Base-by-base conservation (phyloP, 2,797 vertebrate species). In the Propithecus perrieri region DNA sequence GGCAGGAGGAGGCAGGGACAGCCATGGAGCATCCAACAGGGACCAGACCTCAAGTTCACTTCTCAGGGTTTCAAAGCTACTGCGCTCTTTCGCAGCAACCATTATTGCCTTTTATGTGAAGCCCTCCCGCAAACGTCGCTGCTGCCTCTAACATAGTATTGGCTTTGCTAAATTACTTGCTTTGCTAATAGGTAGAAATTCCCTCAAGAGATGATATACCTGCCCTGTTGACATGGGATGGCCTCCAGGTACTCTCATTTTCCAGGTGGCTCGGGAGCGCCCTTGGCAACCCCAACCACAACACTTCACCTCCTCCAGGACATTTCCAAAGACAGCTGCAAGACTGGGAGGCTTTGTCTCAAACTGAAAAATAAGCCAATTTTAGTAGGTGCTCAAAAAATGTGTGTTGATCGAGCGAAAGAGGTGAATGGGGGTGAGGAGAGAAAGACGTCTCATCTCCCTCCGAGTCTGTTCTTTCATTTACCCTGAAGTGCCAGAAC, bases 161-260 rank as follows among this genome's bases (percentile, higher is more conserved):
- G 38, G 67, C 63, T 83, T 83, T 35, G 53, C 85, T 80, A 41
- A 81, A 13, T 63, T 6, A 53, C 72, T 6, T 18, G 9, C 67
- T 75, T 35, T 41, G 75, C 63, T 15, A 15, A 30, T 63, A 13
- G 43, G 65, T 4, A 13, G 87, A 85, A 30, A 63, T 57, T 46
- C 35, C 69, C 87, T 80, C 12, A 4, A 9, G 71, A 43, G 67
- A 53, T 22, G 8, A 10, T 28, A n/a, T 48, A 67, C 61, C 65
- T 22, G 71, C 57, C 38, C 57, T 18, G 3, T 72, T 12, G 65
- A 88, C 76, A 38, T 0, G 0, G 0, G 61, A 4, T 18, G 63
- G 38, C 48, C 90, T 57, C 72, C 33, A 2, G 55, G 63, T 67
- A 30, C 33, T 61, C 50, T 28, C n/a, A 38, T 22, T 65, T 71